Conservation (phyloP, 2,797 vertebrate genomes). For the Muraenolepis orangiensis region DNA sequence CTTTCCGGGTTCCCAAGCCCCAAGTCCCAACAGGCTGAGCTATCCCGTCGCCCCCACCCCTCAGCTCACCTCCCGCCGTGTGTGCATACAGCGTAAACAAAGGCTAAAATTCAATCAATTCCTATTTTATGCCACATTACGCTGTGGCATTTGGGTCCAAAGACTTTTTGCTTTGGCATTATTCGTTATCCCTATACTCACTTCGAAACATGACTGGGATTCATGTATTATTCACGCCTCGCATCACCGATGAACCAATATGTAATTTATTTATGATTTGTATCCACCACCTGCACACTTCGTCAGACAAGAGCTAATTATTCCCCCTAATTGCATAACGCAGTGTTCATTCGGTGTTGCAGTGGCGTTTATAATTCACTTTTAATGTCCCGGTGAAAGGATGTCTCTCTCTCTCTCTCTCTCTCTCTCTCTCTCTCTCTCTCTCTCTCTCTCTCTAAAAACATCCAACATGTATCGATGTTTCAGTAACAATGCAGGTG, state of each 20-base stretch:
- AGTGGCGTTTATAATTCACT: neutral
- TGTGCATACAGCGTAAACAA: too few species aligned
- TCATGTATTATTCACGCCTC: conserved; percentile 60
- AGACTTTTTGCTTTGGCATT: conserved; percentile 59
- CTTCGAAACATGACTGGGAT: conserved; percentile 47
- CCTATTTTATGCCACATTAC: too few species aligned
- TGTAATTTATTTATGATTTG: conserved; percentile 33
- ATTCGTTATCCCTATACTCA: conserved; percentile 60
- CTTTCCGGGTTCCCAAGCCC: too few species aligned
- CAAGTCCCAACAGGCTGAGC: too few species aligned
- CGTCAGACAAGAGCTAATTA: conserved; percentile 54
- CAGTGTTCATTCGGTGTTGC: conserved; percentile 27
- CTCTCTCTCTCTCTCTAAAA: too few species aligned
- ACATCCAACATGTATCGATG: too few species aligned
- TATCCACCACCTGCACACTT: conserved; percentile 47
- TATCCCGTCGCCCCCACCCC: too few species aligned
- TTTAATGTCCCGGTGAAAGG: neutral
- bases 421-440: too few species aligned
- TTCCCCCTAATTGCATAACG: conserved; percentile 39
- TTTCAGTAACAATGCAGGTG: neutral
- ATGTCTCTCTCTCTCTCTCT: neutral
- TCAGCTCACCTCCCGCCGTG: too few species aligned
- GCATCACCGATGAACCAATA: conserved; percentile 32
- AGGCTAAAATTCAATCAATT: too few species aligned
- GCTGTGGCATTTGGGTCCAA: too few species aligned